These are phyloP conservation scores for Hycleus phaleratus DNA, from an alignment of 1,140 invertebrate species.

Conservation along the genomic window DNA sequence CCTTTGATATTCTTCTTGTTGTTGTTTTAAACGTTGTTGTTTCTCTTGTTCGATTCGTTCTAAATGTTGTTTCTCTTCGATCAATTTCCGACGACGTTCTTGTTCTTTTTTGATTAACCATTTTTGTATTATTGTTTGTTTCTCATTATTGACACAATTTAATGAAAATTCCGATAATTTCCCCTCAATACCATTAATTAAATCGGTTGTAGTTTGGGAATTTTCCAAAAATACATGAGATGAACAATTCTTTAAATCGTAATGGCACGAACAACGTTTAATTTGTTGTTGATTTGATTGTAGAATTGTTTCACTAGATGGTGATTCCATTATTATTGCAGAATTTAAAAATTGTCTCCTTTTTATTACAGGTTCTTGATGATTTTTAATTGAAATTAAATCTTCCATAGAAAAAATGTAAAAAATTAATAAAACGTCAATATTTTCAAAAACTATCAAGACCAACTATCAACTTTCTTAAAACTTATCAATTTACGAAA, in stretches of 20 bases:
- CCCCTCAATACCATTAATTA: background rate
- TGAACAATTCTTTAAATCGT: constrained; percentile 18
- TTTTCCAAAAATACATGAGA: constrained; percentile 11
- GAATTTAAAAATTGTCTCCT: constrained; percentile 30
- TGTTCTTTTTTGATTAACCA: constrained; percentile 32
- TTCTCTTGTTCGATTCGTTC: constrained; percentile 18
- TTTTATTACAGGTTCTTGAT: no score
- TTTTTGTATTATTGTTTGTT: constrained; percentile 22
- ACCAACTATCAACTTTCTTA: no score
- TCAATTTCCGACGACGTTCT: constrained; percentile 21
- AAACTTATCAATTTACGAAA: no score
- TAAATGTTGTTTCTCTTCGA: constrained; percentile 17
- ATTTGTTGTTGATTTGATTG: constrained; percentile 10
- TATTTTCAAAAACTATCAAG: no score
- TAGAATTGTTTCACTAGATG: constrained; percentile 2
- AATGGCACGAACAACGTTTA: constrained; percentile 20
- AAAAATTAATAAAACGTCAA: no score
- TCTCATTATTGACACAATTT: constrained; percentile 19
- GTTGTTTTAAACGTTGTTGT: constrained; percentile 25
- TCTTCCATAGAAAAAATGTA: no score
- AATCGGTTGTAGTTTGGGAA: background rate
- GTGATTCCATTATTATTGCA: constrained; percentile 33
- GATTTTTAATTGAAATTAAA: no score
- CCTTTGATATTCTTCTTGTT: constrained; percentile 32
- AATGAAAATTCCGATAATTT: constrained; percentile 2